Evolutionary conservation across 2,113 vertebrate species (phyloP), one percentile per base, ranked within the genome.

Genomic region (Macaca nemestrina): DNA sequence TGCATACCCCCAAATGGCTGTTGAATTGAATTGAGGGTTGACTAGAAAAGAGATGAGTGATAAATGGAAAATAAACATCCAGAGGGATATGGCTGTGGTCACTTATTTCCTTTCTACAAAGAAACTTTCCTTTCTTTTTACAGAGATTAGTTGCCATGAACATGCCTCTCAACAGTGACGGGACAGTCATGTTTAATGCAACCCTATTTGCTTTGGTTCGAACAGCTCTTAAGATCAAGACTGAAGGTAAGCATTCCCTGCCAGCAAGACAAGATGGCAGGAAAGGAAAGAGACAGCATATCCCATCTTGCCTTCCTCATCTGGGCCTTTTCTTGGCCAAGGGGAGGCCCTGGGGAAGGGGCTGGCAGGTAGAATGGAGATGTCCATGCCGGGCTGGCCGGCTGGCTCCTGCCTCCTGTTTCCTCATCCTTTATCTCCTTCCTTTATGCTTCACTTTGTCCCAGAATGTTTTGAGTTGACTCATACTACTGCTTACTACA

Each of bases 71-170:
- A 48, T 57, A n/a, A 59, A 17, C 1, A 23, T 32, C 5, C 7
- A 4, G 25, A 70, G 17, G 48, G 32, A 12, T 8, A 10, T 14
- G 48, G 38, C 59, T 82, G 1, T 67, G 38, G 18, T 9, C 48
- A 8, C 2, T 5, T 30, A 52, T 55, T 61, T n/a, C 8, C 23
- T 2, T 86, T 52, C 85, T 43, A 8, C 40, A 78, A 38, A 94
- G 76, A 72, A 67, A 10, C 40, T 97, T 79, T 75, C 87, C 97
- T 97, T 96, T 97, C 97, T 78, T 72, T 98, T 98, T 98, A 67
- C 99, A 99, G 99, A 99, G 99, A 97, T 98, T 99, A 91, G 99
- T 99, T 84, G 99, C 99, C 97, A 99, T 99, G 99, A 99, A 99
- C 98, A 99, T 99, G 99, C 99, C 99, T 79, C 99, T 99, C 64